phyloP scores from a whole-genome alignment of 2,797 vertebrate species.

The Anniella stebbinsi region DNA sequence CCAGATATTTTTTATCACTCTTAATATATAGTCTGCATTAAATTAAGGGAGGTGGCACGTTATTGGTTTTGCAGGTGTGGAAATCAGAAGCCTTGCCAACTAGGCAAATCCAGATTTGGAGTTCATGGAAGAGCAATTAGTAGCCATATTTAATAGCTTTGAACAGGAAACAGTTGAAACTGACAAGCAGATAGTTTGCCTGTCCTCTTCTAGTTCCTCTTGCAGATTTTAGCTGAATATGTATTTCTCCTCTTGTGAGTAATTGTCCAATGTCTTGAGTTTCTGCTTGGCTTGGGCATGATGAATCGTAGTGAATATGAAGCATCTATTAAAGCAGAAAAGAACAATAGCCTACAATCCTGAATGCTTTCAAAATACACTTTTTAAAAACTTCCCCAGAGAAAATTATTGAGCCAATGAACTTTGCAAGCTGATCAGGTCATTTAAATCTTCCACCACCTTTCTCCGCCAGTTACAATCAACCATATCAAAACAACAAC shows the following conservation, averaged over 20 bases:
- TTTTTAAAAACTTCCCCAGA: background rate
- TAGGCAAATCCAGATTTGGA: constrained; percentile 53
- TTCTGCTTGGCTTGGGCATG: constrained; percentile 22
- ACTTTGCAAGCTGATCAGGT: background rate
- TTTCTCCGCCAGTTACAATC: constrained; percentile 11
- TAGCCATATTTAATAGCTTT: background rate
- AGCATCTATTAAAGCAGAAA: constrained; percentile 25
- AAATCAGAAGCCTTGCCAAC: constrained; percentile 3
- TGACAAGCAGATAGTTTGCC: background rate
- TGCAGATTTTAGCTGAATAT: constrained; percentile 10
- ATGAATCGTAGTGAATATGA: constrained; percentile 24
- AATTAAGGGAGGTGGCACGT: constrained; percentile 35
- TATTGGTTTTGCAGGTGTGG: constrained; percentile 37
- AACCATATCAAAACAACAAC: fast-evolving
- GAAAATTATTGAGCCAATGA: background rate
- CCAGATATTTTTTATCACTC: constrained; percentile 2
- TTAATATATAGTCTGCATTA: constrained; percentile 42
- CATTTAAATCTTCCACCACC: background rate
- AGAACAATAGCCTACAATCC: constrained; percentile 15
- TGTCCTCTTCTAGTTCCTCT: background rate
- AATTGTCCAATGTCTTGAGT: background rate
- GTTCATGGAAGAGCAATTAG: constrained; percentile 52
- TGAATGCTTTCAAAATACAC: background rate
- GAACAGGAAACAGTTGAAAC: background rate
- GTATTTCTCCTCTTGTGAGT: constrained; percentile 30